These are phyloP conservation scores for Rhinogobio ventralis DNA, from an alignment of 2,797 vertebrate species.

Conservation along the genomic window DNA sequence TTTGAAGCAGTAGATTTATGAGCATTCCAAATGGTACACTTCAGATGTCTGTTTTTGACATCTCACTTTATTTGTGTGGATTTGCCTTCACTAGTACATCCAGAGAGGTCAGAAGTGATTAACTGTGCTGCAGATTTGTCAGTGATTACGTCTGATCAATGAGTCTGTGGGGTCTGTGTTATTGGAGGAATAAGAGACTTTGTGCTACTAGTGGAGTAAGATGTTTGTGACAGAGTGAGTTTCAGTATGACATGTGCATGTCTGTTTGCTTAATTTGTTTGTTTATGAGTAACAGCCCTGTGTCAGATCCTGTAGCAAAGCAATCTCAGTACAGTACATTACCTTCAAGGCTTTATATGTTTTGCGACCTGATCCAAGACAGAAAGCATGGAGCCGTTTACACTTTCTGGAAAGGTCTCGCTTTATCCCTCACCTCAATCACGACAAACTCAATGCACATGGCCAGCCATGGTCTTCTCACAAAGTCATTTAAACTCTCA, in stretches of 20 bases:
- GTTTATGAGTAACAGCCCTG: conserved; percentile 10
- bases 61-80: background rate
- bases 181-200: background rate
- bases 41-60: background rate
- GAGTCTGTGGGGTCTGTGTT: background rate
- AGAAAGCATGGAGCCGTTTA: background rate
- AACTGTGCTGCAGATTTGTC: conserved; percentile 21
- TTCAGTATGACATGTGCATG: background rate
- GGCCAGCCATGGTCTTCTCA: conserved; percentile 31
- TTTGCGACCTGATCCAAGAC: conserved; percentile 26
- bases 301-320: conserved; percentile 23
- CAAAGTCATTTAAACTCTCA: conserved; percentile 40
- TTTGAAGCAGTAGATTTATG: conserved; percentile 1
- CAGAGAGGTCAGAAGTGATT: conserved; percentile 8
- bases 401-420: conserved; percentile 36
- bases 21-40: background rate
- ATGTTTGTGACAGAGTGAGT: background rate
- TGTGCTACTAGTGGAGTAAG: conserved; percentile 4
- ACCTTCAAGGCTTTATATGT: conserved; percentile 14
- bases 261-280: conserved; percentile 21
- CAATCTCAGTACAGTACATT: conserved; percentile 43
- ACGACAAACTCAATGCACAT: conserved; percentile 36
- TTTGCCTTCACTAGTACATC: background rate
- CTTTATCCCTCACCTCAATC: conserved; percentile 49
- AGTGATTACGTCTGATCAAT: conserved; percentile 20